Percentiles rank a stretch among this genome's conserved stretches.
These are phyloP conservation scores for Periophthalmus magnuspinnatus DNA, from an alignment of 2,797 vertebrate genomes.

Conservation along the genomic window DNA sequence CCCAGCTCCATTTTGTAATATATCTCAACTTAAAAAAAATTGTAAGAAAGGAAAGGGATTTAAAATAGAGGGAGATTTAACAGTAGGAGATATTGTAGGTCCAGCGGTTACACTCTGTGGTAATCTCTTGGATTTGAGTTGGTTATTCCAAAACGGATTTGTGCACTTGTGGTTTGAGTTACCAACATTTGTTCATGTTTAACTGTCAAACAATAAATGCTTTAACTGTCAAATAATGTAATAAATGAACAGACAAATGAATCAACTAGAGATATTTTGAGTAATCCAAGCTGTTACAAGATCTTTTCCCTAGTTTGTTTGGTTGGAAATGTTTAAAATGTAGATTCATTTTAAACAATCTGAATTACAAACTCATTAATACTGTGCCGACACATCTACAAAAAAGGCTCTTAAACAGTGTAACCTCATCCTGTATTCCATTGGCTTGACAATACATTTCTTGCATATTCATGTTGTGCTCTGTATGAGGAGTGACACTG, in stretches of 20 bases:
- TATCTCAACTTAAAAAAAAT: background rate
- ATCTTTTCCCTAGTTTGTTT: background rate
- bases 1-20: background rate
- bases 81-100: background rate
- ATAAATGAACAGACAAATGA: background rate
- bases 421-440: background rate
- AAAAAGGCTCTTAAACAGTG: background rate
- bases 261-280: background rate
- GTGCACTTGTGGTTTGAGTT: background rate
- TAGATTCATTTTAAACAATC: background rate
- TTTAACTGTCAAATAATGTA: background rate
- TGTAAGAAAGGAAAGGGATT: background rate
- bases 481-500: constrained; percentile 14
- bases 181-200: background rate
- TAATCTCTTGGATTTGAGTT: constrained; percentile 8
- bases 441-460: constrained; percentile 9
- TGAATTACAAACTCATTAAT: background rate
- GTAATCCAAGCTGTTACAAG: background rate
- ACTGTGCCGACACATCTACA: background rate
- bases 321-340: background rate
- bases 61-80: background rate
- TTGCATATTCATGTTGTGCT: constrained; percentile 11
- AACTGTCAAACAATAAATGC: no score
- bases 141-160: constrained; percentile 1
- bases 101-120: background rate